Evolutionary conservation across 2,797 vertebrate species (phyloP).

Genomic region (Mus caroli): DNA sequence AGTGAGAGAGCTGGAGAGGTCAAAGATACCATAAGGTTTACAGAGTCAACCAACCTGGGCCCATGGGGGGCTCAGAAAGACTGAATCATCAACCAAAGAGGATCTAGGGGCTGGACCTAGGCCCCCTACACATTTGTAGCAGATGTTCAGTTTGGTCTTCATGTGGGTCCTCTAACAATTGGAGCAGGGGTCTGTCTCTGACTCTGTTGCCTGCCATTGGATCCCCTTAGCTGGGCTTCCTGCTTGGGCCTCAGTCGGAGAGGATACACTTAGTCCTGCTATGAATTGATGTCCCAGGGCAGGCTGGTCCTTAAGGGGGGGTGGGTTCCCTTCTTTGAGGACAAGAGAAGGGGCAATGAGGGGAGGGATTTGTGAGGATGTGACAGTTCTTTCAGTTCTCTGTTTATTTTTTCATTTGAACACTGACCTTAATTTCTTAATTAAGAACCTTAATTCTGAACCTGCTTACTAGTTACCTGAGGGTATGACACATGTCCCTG

Average conservation of each 20-base stretch:
- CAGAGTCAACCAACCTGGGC: background rate
- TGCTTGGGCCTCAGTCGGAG: background rate
- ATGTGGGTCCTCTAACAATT: background rate
- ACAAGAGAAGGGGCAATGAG: background rate
- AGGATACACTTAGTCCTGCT: background rate
- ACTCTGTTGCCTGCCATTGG: background rate
- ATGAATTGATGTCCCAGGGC: background rate
- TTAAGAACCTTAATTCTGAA: background rate
- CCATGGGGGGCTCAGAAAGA: background rate
- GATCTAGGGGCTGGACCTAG: background rate
- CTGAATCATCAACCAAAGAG: background rate
- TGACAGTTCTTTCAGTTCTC: background rate
- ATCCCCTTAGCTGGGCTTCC: background rate
- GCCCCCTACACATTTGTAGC: background rate
- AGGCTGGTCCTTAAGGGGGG: background rate
- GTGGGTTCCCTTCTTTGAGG: background rate
- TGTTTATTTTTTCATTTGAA: conserved; percentile 7
- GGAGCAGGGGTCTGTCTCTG: background rate
- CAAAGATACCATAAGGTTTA: background rate
- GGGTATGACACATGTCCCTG: background rate
- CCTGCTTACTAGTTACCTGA: background rate
- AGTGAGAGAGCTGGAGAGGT: background rate
- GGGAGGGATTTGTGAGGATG: background rate
- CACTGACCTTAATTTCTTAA: background rate
- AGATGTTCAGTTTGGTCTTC: background rate